phyloP scores from a whole-genome alignment of 2,888 invertebrate species.

The Phasia obesa region DNA sequence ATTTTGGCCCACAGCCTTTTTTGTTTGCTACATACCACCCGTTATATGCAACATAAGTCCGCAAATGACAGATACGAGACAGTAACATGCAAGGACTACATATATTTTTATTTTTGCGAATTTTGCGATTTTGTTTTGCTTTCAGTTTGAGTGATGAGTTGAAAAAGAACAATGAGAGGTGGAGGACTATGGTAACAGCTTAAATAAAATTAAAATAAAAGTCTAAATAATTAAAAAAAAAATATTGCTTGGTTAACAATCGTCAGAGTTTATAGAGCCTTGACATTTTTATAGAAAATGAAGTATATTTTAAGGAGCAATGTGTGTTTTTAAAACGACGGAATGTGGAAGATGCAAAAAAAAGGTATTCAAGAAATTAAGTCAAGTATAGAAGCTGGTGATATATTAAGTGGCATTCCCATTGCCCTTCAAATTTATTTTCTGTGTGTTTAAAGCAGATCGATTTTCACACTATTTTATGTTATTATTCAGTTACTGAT shows the following conservation, averaged over 20 bases:
- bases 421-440: too few species aligned
- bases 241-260: neutral
- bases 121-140: neutral
- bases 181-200: neutral
- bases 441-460: too few species aligned
- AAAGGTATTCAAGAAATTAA: too few species aligned
- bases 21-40: neutral
- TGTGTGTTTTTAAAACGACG: too few species aligned
- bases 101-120: constrained; percentile 23
- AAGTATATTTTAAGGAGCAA: neutral
- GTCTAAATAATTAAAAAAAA: neutral
- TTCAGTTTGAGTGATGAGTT: constrained; percentile 33
- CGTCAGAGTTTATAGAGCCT: neutral
- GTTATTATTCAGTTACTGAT: too few species aligned
- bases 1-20: constrained; percentile 17
- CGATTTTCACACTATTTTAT: too few species aligned
- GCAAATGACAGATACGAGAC: constrained; percentile 53
- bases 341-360: too few species aligned
- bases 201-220: too few species aligned
- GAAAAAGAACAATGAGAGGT: neutral
- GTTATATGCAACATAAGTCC: constrained; percentile 28
- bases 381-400: too few species aligned
- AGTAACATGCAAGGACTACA: constrained; percentile 36
- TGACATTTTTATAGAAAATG: neutral
- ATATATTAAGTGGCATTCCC: too few species aligned